A percentile compares a stretch with the other conserved stretches of the same genome.
These are phyloP conservation scores for Cordilura impudica DNA, from an alignment of 2,888 invertebrate genomes.

Conservation along the genomic window DNA sequence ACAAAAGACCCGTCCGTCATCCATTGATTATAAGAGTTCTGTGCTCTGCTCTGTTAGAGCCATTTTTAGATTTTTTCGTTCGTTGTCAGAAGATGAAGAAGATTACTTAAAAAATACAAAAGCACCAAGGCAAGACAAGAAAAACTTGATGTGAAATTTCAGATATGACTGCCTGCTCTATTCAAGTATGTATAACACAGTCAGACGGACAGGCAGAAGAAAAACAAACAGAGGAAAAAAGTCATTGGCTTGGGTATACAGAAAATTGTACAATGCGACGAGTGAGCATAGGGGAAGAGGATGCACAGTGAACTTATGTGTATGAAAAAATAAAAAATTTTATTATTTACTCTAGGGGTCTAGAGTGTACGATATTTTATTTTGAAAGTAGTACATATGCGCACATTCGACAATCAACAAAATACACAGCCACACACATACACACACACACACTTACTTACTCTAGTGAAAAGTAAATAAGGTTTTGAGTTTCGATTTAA, in stretches of 20 bases:
- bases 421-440: background rate
- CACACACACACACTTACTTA: background rate
- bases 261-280: slow-evolving; percentile 40
- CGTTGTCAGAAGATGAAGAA: slow-evolving; percentile 42
- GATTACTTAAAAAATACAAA: slow-evolving; percentile 43
- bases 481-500: background rate
- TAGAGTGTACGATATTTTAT: slow-evolving; percentile 35
- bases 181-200: slow-evolving; percentile 49
- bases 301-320: slow-evolving; percentile 10
- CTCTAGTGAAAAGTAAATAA: background rate
- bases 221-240: slow-evolving; percentile 22
- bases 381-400: slow-evolving; percentile 29
- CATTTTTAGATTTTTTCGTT: slow-evolving; percentile 51
- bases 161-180: slow-evolving; percentile 49
- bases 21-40: slow-evolving; percentile 13
- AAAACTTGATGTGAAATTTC: slow-evolving; percentile 57
- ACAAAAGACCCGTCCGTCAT: slow-evolving; percentile 51
- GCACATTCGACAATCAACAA: slow-evolving; percentile 3
- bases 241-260: slow-evolving; percentile 62
- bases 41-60: slow-evolving; percentile 24
- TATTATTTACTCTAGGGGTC: slow-evolving; percentile 57
- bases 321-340: slow-evolving; percentile 16
- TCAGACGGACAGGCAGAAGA: slow-evolving; percentile 41
- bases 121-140: slow-evolving; percentile 18
- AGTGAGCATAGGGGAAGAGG: slow-evolving; percentile 22